Percentiles rank a stretch among this genome's conserved stretches.
These are phyloP conservation scores for Ctenoplectra terminalis DNA, from an alignment of 1,140 invertebrate genomes.

Conservation along the genomic window DNA sequence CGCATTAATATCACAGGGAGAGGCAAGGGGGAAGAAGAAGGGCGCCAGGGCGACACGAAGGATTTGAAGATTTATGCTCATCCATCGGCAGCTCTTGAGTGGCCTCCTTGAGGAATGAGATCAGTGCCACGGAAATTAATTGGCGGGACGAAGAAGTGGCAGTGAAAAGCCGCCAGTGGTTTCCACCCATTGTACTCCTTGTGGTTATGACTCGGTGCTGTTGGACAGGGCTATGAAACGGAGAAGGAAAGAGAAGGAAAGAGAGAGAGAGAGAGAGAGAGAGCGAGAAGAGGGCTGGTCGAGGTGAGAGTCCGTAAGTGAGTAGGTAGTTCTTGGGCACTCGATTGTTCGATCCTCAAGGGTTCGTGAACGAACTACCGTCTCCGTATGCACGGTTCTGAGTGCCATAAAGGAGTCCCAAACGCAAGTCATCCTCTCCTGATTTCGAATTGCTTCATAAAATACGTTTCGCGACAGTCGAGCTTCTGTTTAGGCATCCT, in stretches of 20 bases:
- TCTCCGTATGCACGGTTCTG: slow-evolving; percentile 50
- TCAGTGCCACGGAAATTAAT: slow-evolving; percentile 74
- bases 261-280: neutral
- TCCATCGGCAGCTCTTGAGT: slow-evolving; percentile 43
- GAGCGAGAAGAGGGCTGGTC: neutral
- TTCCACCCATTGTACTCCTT: slow-evolving; percentile 71
- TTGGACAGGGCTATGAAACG: slow-evolving; percentile 43
- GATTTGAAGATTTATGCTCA: slow-evolving; percentile 45
- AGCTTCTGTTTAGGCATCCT: neutral
- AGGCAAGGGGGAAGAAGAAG: neutral
- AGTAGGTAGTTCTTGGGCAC: slow-evolving; percentile 70
- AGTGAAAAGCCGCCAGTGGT: slow-evolving; percentile 70
- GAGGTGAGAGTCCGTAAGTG: slow-evolving; percentile 70
- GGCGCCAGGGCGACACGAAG: neutral
- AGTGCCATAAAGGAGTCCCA: slow-evolving; percentile 31
- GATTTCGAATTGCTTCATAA: neutral
- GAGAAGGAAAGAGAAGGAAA: slow-evolving; percentile 2
- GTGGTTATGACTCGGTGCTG: slow-evolving; percentile 73
- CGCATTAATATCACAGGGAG: slow-evolving; percentile 12
- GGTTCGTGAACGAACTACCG: slow-evolving; percentile 64
- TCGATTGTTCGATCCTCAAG: slow-evolving; percentile 69
- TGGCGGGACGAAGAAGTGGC: slow-evolving; percentile 73
- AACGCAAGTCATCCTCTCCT: slow-evolving; percentile 16
- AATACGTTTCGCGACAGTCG: neutral
- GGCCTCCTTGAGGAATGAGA: slow-evolving; percentile 59